These are phyloP conservation scores for Scomber japonicus DNA, from an alignment of 2,113 vertebrate genomes.

Conservation along the genomic window DNA sequence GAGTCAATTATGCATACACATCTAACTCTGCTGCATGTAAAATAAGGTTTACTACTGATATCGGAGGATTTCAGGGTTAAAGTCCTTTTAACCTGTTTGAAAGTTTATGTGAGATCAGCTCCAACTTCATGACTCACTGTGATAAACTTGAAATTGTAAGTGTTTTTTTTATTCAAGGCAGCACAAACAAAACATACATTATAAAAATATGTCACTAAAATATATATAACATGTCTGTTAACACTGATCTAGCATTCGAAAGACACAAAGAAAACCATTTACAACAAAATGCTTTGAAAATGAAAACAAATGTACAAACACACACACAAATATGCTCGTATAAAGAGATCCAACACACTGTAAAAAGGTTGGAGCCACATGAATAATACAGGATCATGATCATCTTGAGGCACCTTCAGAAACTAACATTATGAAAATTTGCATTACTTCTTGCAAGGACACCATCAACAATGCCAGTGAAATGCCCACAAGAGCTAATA, in stretches of 20 bases:
- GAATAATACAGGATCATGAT: slow-evolving; percentile 19
- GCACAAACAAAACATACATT: slow-evolving; percentile 67
- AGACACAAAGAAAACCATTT: slow-evolving; percentile 68
- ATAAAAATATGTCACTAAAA: slow-evolving; percentile 77
- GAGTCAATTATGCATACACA: neutral
- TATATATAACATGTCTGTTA: slow-evolving; percentile 69
- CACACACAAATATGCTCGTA: slow-evolving; percentile 20
- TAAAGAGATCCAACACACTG: slow-evolving; percentile 9
- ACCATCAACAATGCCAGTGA: neutral
- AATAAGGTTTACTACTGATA: neutral
- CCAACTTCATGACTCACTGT: neutral
- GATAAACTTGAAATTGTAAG: slow-evolving; percentile 37
- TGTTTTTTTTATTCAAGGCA: slow-evolving; percentile 66
- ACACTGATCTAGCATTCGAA: slow-evolving; percentile 42
- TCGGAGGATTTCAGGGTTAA: neutral
- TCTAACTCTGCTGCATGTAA: neutral
- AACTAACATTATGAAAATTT: slow-evolving; percentile 6
- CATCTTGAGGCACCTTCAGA: neutral
- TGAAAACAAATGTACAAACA: slow-evolving; percentile 62
- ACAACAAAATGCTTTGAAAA: slow-evolving; percentile 65
- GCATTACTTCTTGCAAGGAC: neutral
- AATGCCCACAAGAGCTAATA: neutral
- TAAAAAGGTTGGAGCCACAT: slow-evolving; percentile 1
- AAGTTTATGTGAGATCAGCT: neutral
- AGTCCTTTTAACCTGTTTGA: neutral